Conservation (phyloP, 2,888 invertebrate species). For the Apamea epomidion region DNA sequence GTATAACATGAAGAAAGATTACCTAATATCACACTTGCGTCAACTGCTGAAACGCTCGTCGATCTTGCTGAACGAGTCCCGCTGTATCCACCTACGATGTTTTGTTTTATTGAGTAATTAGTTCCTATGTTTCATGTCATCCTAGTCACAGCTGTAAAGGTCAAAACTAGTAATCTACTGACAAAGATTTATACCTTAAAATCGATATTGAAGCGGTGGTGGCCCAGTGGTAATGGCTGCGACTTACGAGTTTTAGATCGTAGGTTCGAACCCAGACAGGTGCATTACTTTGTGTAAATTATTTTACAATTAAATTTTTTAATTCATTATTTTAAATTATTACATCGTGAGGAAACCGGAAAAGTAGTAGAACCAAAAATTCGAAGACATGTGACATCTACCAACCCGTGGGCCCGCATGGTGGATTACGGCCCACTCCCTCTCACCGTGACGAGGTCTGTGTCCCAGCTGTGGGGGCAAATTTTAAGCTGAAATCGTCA, state of each 20-base stretch:
- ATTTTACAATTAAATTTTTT: too few species aligned
- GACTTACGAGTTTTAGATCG: too few species aligned
- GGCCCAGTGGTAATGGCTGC: not conserved
- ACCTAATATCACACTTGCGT: slow-evolving; percentile 87
- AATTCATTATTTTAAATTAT: too few species aligned
- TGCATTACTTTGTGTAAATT: not conserved
- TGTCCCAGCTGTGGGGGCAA: too few species aligned
- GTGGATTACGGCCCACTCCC: too few species aligned
- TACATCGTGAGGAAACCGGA: not conserved
- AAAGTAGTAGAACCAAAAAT: not conserved
- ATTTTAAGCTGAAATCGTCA: not conserved
- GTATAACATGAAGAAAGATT: slow-evolving; percentile 35
- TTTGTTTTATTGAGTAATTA: not conserved
- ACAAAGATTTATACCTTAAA: not conserved
- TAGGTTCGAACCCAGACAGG: not conserved
- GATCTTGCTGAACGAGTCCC: slow-evolving; percentile 83
- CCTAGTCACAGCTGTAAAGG: not conserved
- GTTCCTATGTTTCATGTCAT: not conserved
- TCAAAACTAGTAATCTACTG: not conserved
- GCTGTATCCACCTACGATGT: slow-evolving; percentile 79
- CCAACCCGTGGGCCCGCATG: too few species aligned
- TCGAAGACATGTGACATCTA: not conserved
- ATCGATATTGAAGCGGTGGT: not conserved
- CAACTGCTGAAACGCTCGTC: slow-evolving; percentile 79
- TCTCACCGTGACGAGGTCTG: too few species aligned